A percentile compares a stretch with the other conserved stretches of the same genome.
These are phyloP conservation scores for Oligia fasciuncula DNA, from an alignment of 2,888 invertebrate species.

Conservation along the genomic window DNA sequence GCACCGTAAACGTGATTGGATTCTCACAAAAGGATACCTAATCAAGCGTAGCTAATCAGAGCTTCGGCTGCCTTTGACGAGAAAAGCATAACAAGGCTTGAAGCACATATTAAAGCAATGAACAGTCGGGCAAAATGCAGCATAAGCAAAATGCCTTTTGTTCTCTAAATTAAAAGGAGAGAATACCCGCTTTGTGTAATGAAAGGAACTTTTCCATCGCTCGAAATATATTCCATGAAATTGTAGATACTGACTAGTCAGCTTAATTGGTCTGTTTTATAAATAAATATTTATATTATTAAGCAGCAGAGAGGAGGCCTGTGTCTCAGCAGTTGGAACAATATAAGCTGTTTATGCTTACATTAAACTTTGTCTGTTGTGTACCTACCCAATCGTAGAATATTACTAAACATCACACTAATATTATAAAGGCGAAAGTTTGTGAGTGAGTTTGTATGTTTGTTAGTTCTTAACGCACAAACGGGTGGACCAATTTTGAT, in stretches of 20 bases:
- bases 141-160: slow-evolving; percentile 37
- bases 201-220: slow-evolving; percentile 15
- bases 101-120: slow-evolving; percentile 40
- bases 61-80: slow-evolving; percentile 55
- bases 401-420: not conserved
- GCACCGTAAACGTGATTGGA: slow-evolving; percentile 56
- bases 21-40: slow-evolving; percentile 58
- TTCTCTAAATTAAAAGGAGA: slow-evolving; percentile 39
- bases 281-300: not conserved
- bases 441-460: too few species aligned
- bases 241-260: slow-evolving; percentile 20
- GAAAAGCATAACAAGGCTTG: slow-evolving; percentile 34
- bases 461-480: too few species aligned
- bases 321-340: not conserved
- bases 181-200: slow-evolving; percentile 10
- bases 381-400: not conserved
- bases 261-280: slow-evolving; percentile 40
- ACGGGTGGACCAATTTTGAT: too few species aligned
- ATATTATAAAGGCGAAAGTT: too few species aligned
- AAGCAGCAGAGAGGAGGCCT: not conserved
- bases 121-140: slow-evolving; percentile 28
- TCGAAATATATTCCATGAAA: slow-evolving; percentile 23
- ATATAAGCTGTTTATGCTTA: not conserved
- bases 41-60: slow-evolving; percentile 62
- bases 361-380: not conserved